Conservation (phyloP, 2,888 invertebrate species). For the Lasiommata megera region DNA sequence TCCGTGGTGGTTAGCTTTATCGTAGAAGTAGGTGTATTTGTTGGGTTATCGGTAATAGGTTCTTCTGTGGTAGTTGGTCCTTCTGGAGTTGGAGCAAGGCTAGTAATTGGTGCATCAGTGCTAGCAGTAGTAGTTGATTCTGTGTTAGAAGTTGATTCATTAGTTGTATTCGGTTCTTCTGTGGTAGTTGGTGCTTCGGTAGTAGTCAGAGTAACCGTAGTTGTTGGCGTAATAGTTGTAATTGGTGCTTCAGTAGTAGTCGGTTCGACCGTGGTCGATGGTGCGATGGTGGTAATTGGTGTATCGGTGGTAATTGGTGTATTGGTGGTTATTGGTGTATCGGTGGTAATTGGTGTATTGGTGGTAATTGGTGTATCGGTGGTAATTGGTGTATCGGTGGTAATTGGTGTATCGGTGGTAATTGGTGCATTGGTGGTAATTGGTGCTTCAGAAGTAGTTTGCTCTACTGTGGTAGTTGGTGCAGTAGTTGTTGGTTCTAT, state of each 20-base stretch:
- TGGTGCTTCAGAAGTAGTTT: constrained; percentile 3
- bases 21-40: no score
- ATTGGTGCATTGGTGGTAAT: constrained; percentile 4
- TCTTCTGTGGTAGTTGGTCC: no score
- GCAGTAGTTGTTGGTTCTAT: constrained; percentile 7
- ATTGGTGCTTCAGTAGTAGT: neutral
- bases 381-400: constrained; percentile 2
- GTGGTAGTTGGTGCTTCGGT: neutral
- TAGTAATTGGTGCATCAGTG: no score
- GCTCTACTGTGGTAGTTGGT: neutral
- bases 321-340: neutral
- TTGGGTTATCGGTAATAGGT: no score
- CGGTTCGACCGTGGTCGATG: constrained; percentile 10
- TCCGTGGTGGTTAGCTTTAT: no score
- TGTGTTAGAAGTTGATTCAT: no score
- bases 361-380: constrained; percentile 17
- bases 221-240: constrained; percentile 9
- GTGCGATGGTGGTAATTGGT: neutral
- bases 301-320: neutral
- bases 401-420: neutral
- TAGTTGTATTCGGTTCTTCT: neutral
- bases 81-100: constrained; percentile 10
- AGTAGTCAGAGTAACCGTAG: neutral
- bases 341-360: neutral
- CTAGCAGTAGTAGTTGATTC: neutral